Percentiles rank a stretch among this genome's conserved stretches.
Conservation (phyloP, 2,797 vertebrate species). For the Psittacula derbiana region DNA sequence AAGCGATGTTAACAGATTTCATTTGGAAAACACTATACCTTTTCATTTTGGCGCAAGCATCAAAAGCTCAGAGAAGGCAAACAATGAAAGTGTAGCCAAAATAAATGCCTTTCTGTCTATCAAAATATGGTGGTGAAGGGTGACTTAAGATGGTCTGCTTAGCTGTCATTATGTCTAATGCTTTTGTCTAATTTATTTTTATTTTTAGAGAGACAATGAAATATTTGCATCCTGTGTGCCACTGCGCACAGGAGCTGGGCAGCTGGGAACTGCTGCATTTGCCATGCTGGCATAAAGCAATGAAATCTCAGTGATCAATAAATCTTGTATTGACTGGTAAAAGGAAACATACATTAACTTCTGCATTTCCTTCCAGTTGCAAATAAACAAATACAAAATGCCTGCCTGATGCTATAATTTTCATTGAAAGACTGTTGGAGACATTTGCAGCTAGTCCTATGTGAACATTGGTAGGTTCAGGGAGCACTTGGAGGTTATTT, state of each 20-base stretch:
- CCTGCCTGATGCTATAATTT: constrained; percentile 22
- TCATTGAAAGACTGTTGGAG: not conserved
- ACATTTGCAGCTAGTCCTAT: constrained; percentile 18
- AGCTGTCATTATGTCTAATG: not conserved
- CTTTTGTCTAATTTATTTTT: not conserved
- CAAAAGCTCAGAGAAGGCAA: not conserved
- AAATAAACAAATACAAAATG: constrained; percentile 52
- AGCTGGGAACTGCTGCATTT: not conserved
- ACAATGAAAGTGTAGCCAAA: not conserved
- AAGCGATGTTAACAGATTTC: not conserved
- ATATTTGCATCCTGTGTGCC: not conserved
- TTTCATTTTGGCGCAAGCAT: constrained; percentile 15
- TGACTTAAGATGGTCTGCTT: constrained; percentile 23
- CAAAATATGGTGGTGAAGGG: constrained; percentile 3
- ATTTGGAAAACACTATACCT: constrained; percentile 1
- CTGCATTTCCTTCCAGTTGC: constrained; percentile 11
- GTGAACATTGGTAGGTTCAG: constrained; percentile 43
- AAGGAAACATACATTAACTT: constrained; percentile 10
- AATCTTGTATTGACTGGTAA: constrained; percentile 3
- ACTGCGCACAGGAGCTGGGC: not conserved
- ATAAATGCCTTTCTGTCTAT: constrained; percentile 23
- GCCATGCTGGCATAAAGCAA: not conserved
- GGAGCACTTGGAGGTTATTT: constrained; percentile 55
- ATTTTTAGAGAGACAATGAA: constrained; percentile 15
- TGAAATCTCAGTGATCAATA: not conserved